A percentile compares a stretch with the other conserved stretches of the same genome.
phyloP scores from a whole-genome alignment of 2,888 invertebrate species.

The Drosophila mettleri region DNA sequence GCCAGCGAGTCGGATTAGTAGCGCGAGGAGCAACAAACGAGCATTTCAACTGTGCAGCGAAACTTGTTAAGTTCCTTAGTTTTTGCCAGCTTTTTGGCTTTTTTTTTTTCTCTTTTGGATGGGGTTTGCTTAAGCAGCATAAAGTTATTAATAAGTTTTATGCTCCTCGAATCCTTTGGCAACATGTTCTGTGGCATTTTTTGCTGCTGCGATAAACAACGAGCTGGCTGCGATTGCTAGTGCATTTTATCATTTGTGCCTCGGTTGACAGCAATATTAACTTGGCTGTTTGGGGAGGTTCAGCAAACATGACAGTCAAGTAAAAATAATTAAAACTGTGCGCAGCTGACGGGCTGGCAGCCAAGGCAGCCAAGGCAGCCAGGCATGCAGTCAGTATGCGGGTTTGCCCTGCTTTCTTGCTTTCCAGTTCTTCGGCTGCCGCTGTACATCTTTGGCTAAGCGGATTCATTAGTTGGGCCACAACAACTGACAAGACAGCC shows the following conservation, averaged over 20 bases:
- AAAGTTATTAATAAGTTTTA: conserved; percentile 76
- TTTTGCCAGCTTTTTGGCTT: conserved; percentile 28
- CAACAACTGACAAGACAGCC: conserved; percentile 49
- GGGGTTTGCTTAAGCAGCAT: conserved; percentile 65
- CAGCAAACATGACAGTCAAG: conserved; percentile 63
- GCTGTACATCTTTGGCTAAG: conserved; percentile 43
- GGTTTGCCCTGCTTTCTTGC: background rate
- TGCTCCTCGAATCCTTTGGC: conserved; percentile 31
- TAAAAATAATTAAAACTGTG: conserved; percentile 74
- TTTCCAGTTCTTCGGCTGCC: conserved; percentile 2
- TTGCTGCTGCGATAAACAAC: conserved; percentile 40
- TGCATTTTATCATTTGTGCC: conserved; percentile 72
- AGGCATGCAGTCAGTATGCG: background rate
- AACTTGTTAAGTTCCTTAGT: conserved; percentile 46
- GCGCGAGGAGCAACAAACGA: conserved; percentile 31
- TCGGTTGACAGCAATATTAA: conserved; percentile 74
- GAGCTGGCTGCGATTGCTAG: conserved; percentile 18
- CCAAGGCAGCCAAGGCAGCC: background rate
- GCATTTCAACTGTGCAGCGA: conserved; percentile 53
- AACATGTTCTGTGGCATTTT: conserved; percentile 28
- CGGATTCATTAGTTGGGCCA: conserved; percentile 71
- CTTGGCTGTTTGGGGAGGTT: conserved; percentile 32
- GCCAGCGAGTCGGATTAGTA: conserved; percentile 67
- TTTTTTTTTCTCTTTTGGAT: too few species aligned
- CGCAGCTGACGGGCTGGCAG: background rate